Evolutionary conservation across 2,797 vertebrate species (phyloP).

Genomic region (Pseudomugil gertrudae): DNA sequence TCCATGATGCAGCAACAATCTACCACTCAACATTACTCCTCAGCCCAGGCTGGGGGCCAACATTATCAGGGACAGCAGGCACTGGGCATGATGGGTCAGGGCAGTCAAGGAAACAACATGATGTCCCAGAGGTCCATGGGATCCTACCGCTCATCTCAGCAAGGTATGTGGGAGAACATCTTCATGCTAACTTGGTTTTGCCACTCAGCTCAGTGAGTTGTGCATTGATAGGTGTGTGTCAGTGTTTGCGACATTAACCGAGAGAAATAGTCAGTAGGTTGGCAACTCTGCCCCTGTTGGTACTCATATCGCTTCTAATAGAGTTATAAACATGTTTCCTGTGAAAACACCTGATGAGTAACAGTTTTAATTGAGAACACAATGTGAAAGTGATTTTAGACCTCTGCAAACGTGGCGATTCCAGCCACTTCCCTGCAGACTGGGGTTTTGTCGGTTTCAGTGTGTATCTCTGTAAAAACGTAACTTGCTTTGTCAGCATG

Average conservation of each 20-base stretch:
- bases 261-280: constrained; percentile 9
- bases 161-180: constrained; percentile 82
- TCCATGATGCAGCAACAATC: constrained; percentile 97
- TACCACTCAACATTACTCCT: constrained; percentile 89
- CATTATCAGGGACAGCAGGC: constrained; percentile 93
- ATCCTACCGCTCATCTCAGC: constrained; percentile 92
- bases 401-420: not conserved
- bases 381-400: not conserved
- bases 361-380: not conserved
- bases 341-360: not conserved
- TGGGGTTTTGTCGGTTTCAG: constrained; percentile 50
- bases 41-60: constrained; percentile 87
- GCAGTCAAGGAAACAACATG: constrained; percentile 90
- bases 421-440: constrained; percentile 29
- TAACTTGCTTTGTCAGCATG: constrained; percentile 58
- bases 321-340: not conserved
- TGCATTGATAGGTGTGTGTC: not conserved
- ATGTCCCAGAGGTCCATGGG: constrained; percentile 93
- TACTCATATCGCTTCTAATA: not conserved
- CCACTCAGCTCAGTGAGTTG: constrained; percentile 11
- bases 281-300: not conserved
- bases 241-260: not conserved
- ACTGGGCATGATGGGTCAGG: constrained; percentile 93
- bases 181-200: constrained; percentile 3
- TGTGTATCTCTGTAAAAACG: constrained; percentile 61